Evolutionary conservation across 2,113 vertebrate species (phyloP).

Genomic region (Antechinus stuartii): DNA sequence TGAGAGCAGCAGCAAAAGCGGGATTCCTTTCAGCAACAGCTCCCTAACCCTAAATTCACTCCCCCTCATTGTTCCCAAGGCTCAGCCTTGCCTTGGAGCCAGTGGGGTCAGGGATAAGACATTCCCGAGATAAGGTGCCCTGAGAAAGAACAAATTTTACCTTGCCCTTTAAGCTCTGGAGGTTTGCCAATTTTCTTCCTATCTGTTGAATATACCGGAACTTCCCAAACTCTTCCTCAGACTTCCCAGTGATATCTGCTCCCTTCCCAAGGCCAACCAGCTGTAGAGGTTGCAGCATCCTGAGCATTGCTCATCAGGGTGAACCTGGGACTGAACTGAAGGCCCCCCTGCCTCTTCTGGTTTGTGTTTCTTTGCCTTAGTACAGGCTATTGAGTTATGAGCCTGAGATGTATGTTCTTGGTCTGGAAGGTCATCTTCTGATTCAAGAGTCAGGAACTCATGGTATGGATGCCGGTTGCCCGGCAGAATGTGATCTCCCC

Average conservation of each 20-base stretch:
- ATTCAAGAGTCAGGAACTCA: background rate
- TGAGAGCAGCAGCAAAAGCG: constrained; percentile 36
- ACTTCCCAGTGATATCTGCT: background rate
- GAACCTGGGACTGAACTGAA: background rate
- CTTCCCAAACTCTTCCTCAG: background rate
- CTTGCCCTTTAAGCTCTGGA: background rate
- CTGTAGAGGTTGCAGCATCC: background rate
- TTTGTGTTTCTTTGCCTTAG: background rate
- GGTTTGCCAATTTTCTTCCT: background rate
- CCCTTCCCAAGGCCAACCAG: background rate
- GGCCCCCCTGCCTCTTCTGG: background rate
- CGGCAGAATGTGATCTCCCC: background rate
- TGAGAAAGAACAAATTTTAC: background rate
- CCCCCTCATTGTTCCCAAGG: constrained; percentile 23
- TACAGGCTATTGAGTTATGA: background rate
- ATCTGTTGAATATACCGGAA: background rate
- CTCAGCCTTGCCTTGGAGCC: background rate
- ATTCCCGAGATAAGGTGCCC: background rate
- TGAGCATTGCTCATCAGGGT: background rate
- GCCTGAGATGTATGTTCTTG: background rate
- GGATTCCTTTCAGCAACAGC: background rate
- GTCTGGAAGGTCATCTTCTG: no score
- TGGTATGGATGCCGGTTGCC: background rate
- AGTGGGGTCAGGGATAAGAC: background rate
- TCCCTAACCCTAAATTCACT: background rate